phyloP scores from a whole-genome alignment of 2,797 vertebrate genomes.

The Cichlasoma orientale region DNA sequence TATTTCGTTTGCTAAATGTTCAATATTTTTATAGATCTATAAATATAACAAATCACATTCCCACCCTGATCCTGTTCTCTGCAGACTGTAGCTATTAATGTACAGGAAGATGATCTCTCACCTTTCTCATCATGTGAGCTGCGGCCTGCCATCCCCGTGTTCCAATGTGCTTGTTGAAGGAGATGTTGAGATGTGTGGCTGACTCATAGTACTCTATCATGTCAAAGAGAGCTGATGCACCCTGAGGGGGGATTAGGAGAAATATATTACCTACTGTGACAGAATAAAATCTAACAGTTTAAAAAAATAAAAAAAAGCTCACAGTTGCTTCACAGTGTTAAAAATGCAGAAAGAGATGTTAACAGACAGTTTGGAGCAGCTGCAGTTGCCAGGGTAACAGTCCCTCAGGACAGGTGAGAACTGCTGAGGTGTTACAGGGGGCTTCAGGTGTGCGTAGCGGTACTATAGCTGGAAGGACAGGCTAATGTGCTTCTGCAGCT shows the following conservation, averaged over 20 bases:
- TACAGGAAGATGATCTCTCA: constrained; percentile 59
- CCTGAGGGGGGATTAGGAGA: constrained; percentile 68
- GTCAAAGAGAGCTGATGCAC: constrained; percentile 92
- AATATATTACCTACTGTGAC: background rate
- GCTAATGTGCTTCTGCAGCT: background rate
- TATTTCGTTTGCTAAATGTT: too few species aligned
- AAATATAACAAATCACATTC: background rate
- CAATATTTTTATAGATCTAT: background rate
- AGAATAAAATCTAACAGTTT: background rate
- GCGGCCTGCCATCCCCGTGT: constrained; percentile 95
- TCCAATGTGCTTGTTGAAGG: constrained; percentile 96
- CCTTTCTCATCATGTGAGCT: constrained; percentile 97
- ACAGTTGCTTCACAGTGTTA: background rate
- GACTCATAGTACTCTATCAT: constrained; percentile 99
- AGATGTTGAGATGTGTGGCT: constrained; percentile 96
- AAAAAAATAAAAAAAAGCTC: background rate
- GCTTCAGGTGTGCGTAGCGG: background rate
- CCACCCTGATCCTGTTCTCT: background rate
- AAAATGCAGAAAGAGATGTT: background rate
- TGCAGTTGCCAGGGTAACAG: constrained; percentile 30
- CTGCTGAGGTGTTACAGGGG: constrained; percentile 16
- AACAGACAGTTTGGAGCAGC: background rate
- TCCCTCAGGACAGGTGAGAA: constrained; percentile 11
- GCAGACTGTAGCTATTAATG: background rate
- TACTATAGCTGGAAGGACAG: background rate